Evolutionary conservation across 2,888 invertebrate genomes (phyloP).

Genomic region (Halocaridina rubra): DNA sequence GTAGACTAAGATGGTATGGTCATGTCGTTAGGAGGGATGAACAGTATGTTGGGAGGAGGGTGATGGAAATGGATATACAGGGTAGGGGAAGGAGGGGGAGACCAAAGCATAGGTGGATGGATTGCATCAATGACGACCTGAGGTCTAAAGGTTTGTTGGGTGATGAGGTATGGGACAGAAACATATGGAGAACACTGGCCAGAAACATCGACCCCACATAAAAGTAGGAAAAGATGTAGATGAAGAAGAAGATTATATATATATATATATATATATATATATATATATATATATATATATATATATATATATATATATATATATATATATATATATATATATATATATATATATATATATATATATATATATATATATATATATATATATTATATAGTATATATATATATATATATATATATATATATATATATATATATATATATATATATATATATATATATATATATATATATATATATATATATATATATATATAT

Average conservation of each 20-base stretch:
- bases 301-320: neutral
- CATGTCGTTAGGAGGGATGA: too few species aligned
- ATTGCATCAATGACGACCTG: too few species aligned
- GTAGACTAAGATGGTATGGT: too few species aligned
- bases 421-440: neutral
- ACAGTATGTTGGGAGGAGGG: too few species aligned
- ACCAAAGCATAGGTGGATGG: too few species aligned
- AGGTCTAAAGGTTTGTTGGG: too few species aligned
- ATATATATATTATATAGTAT: neutral
- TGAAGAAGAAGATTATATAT: neutral
- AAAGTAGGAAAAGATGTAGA: too few species aligned
- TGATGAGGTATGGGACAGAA: too few species aligned
- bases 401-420: neutral
- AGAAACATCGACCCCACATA: too few species aligned
- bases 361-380: neutral
- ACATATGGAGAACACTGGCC: too few species aligned
- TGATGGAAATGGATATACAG: too few species aligned
- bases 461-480: slow-evolving; percentile 8
- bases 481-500: slow-evolving; percentile 8
- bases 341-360: neutral
- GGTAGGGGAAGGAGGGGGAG: too few species aligned
- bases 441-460: neutral
- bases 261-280: neutral
- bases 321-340: neutral
- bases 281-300: neutral